Conservation (phyloP, 92 coral and sea anemone genomes). For the Phenganax subtilis region DNA sequence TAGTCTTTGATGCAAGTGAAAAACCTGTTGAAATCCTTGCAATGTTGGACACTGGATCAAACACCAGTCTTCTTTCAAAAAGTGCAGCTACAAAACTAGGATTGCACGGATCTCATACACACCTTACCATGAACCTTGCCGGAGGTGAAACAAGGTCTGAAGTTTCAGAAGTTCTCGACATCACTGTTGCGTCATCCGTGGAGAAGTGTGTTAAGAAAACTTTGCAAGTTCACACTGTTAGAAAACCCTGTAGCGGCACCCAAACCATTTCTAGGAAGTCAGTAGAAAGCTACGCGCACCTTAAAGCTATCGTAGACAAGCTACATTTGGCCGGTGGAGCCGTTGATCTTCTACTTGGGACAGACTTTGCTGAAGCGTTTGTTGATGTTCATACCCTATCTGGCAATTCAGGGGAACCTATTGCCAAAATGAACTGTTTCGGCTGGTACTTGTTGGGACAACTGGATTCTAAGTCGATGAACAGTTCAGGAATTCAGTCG, state of each 20-base stretch:
- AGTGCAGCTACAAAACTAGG: slow-evolving; percentile 47
- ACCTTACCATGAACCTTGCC: slow-evolving; percentile 63
- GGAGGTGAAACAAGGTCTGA: slow-evolving; percentile 56
- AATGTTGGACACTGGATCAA: slow-evolving; percentile 56
- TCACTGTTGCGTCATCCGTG: slow-evolving; percentile 47
- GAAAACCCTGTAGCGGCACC: slow-evolving; percentile 58
- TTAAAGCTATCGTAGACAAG: slow-evolving; percentile 32
- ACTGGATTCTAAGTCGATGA: slow-evolving; percentile 5
- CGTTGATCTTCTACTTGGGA: slow-evolving; percentile 51
- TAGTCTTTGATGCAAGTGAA: slow-evolving; percentile 41
- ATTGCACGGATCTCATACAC: slow-evolving; percentile 45
- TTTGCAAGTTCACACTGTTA: slow-evolving; percentile 55
- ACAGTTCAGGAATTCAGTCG: slow-evolving; percentile 34
- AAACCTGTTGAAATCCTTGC: slow-evolving; percentile 53
- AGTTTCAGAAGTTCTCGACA: slow-evolving; percentile 45
- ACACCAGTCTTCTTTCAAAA: slow-evolving; percentile 54
- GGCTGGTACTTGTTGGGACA: slow-evolving; percentile 48
- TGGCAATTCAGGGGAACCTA: slow-evolving; percentile 53
- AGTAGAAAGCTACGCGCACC: slow-evolving; percentile 40
- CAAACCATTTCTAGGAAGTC: slow-evolving; percentile 45
- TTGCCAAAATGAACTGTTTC: slow-evolving; percentile 56
- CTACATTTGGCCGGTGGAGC: slow-evolving; percentile 51
- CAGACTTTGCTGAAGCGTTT: slow-evolving; percentile 59
- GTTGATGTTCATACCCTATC: slow-evolving; percentile 38
- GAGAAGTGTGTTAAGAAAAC: slow-evolving; percentile 52